Base-by-base conservation (phyloP, 2,113 vertebrate genomes). In the Rhinoptilus africanus region DNA sequence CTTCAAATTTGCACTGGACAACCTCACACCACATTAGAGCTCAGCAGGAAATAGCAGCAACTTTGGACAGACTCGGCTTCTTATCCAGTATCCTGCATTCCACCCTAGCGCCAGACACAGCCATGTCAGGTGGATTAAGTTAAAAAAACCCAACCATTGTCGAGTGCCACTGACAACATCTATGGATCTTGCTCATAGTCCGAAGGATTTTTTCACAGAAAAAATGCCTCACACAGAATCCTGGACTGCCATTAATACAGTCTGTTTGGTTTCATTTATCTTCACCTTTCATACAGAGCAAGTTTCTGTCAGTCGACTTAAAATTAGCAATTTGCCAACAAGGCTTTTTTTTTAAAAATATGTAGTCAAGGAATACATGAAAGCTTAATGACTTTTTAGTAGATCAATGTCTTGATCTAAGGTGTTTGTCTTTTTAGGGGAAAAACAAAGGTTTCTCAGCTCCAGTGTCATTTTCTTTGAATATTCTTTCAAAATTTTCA, bases 261-360 rank as follows among this genome's bases (percentile, higher is more conserved):
- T 9, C 39, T 48, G 3, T 43, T 73, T 47, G 23, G 24, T 67
- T 80, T 77, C 45, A 63, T 73, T 92, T 86, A 43, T 59, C 60
- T 80, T 81, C 54, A 56, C 57, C 34, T 86, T 63, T 88, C 76
- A 69, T 23, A 67, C 34, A 77, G 41, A 62, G 26, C 34, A 57
- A 86, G 13, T 30, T 94, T 54, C 72, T 48, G 17, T 34, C 79
- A 74, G 45, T 50, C 45, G 72, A 14, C 30, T 82, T 71, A 48
- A 93, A 94, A 97, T 30, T 37, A 88, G 75, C 41, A 63, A 66
- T 83, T 91, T 91, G 54, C 67, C 77, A 92, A 45, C n/a, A 85
- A 64, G 28, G 64, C 82, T 96, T 96, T 96, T 86, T 86, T 83
- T 95, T 95, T 72, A 86, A 77, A 93, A 92, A 88, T 78, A 75